Conservation (phyloP, 2,888 invertebrate genomes). For the Leptogaster cylindrica region DNA sequence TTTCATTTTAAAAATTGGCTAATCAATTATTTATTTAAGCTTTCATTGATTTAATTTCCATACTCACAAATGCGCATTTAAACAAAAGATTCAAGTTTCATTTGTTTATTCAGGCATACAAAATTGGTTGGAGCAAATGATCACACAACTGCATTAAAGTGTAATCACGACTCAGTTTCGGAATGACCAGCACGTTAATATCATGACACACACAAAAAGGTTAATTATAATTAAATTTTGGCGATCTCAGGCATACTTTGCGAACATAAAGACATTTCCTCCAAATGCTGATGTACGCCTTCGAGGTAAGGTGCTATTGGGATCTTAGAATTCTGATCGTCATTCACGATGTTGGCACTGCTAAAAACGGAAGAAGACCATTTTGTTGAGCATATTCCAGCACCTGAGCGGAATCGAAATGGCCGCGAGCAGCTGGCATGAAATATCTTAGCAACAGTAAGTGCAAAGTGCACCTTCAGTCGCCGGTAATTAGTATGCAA, state of each 20-base stretch:
- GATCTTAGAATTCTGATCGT: conserved; percentile 24
- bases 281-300: conserved; percentile 10
- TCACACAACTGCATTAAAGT: too few species aligned
- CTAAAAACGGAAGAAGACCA: conserved; percentile 40
- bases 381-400: conserved; percentile 9
- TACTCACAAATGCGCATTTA: too few species aligned
- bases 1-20: too few species aligned
- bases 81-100: too few species aligned
- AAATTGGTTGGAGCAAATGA: too few species aligned
- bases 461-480: neutral
- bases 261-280: conserved; percentile 27
- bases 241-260: conserved; percentile 7
- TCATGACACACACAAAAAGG: too few species aligned
- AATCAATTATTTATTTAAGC: too few species aligned
- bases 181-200: too few species aligned
- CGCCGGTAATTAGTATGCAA: conserved; percentile 29
- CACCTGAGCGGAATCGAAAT: conserved; percentile 8
- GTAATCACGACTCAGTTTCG: too few species aligned
- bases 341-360: conserved; percentile 9
- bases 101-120: too few species aligned
- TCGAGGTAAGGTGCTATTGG: neutral
- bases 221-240: conserved; percentile 18
- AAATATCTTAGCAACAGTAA: conserved; percentile 23
- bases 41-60: too few species aligned
- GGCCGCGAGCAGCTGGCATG: neutral